Evolutionary conservation across 1,140 invertebrate species (phyloP), one percentile per base, ranked within the genome.

Genomic region (Caerostris darwini): DNA sequence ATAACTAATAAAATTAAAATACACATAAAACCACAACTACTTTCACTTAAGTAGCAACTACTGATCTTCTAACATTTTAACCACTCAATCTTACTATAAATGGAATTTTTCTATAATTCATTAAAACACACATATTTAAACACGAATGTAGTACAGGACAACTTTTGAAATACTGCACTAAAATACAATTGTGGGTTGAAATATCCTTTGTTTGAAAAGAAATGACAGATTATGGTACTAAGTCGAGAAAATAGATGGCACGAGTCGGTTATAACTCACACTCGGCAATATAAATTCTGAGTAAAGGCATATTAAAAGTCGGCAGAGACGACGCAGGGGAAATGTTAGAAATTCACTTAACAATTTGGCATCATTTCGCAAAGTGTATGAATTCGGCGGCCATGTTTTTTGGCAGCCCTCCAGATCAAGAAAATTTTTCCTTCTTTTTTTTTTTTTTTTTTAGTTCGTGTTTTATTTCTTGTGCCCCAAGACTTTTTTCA

Each of bases 321-420:
- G 34, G 34, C 71, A 61, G 19, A n/a, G 53, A 54, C 53, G n/a
- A 67, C 88, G 19, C 19, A 8, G 57, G 90, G 50, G 71, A 82
- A 59, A 71, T 91, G 90, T 82, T 59, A 81, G 57, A 82, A 81
- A 56, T 83, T 69, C 81, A 92, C 91, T 67, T 92, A 85, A 83
- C 91, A 86, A 85, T 92, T 92, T 92, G 91, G 91, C 91, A 92
- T 92, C 91, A 86, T 86, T 56, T 85, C 82, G 58, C 8, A 92
- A 85, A 92, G 61, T 92, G 82, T 57, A 85, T 92, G 59, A 92
- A 61, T 83, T 69, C 81, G 82, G 57, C 91, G 53, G 91, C 82
- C 91, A 86, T 83, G 91, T 92, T 91, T 90, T 56, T 77, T 92
- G 91, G 91, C 91, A 8, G 5, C 54, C 17, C 8, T 67, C 91